Evolutionary conservation across 1,140 invertebrate genomes (phyloP), one percentile per base, ranked within the genome.

Genomic region (Drusus annulatus): DNA sequence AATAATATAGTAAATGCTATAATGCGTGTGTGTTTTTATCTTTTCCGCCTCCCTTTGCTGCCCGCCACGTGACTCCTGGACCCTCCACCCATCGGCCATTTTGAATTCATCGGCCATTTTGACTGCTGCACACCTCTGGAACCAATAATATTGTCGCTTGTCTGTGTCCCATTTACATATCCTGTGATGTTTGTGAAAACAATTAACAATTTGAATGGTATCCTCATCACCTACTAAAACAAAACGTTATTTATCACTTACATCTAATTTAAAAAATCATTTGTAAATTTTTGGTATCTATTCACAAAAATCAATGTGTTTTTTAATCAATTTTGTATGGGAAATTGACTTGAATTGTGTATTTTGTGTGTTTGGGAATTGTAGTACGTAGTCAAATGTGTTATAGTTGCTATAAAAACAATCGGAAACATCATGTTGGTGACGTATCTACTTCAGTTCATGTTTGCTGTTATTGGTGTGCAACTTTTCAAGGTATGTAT

Each of bases 391-490:
- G 98, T 99, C 86, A 97, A 98, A 92, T 99, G 97, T 93, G 97
- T 99, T 90, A 98, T 99, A 91, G 98, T 99, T 89, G 97, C 97
- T 88, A 97, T 99, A 89, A 99, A 98, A 94, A 99, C 98, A 86
- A 99, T 99, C 91, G 97, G 97, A 90, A 99, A 99, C 93, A 99
- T 99, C 91, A 97, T 99, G 94, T 93, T 99, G 94, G 97, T 99
- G 90, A 99, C 98, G 89, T 98, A 98, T 92, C 95, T 99, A 86
- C 96, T 99, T 87, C 96, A 99, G 92, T 99, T 99, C 94, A 99
- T 99, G 98, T 99, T 99, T 91, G 98, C 98, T 89, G 98, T 99
- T 89, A 99, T 99, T 92, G 98, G 98, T 92, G 99, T 99, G 89
- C 98, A 99, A 93, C 95, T 99, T 86, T 99, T 99, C 92, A 99